A percentile compares a stretch with the other conserved stretches of the same genome.
These are phyloP conservation scores for Tachina lurida DNA, from an alignment of 2,888 invertebrate species.

Conservation along the genomic window DNA sequence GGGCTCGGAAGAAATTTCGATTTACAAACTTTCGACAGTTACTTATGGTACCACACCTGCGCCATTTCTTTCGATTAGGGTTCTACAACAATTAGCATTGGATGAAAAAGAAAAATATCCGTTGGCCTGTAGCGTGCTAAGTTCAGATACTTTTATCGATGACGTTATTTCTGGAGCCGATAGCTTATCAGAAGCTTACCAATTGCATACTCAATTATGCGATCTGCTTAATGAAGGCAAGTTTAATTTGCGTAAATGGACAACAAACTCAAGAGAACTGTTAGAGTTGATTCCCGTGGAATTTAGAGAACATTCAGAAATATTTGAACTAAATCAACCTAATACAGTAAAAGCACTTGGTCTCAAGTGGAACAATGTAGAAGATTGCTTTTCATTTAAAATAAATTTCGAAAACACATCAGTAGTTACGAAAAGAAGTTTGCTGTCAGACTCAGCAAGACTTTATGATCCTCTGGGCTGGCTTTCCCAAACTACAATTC, in stretches of 20 bases:
- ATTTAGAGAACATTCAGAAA: conserved; percentile 34
- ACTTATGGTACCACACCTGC: too few relatives aligned
- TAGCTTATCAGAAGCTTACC: conserved; percentile 17
- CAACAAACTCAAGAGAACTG: too few relatives aligned
- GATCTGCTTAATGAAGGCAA: too few relatives aligned
- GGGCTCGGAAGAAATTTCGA: too few relatives aligned
- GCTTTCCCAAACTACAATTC: conserved; percentile 30
- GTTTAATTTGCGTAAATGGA: too few relatives aligned
- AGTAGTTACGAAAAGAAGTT: too few relatives aligned
- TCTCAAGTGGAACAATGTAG: conserved; percentile 37
- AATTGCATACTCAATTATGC: conserved; percentile 42
- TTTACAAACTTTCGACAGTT: too few relatives aligned
- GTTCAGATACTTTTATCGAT: conserved; percentile 45
- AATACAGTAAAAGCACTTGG: conserved; percentile 54
- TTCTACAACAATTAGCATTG: conserved; percentile 59
- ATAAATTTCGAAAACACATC: conserved; percentile 18
- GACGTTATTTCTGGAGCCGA: conserved; percentile 47
- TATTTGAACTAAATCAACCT: conserved; percentile 41
- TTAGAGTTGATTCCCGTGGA: too few relatives aligned
- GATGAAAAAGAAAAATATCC: conserved; percentile 56
- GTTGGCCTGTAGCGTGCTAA: conserved; percentile 42
- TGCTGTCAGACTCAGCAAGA: too few relatives aligned
- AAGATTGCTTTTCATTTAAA: conserved; percentile 56
- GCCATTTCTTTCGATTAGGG: too few relatives aligned
- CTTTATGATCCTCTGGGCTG: too few relatives aligned